These are phyloP conservation scores for Larimichthys polyactis DNA, from an alignment of 2,113 vertebrate species.

Conservation along the genomic window DNA sequence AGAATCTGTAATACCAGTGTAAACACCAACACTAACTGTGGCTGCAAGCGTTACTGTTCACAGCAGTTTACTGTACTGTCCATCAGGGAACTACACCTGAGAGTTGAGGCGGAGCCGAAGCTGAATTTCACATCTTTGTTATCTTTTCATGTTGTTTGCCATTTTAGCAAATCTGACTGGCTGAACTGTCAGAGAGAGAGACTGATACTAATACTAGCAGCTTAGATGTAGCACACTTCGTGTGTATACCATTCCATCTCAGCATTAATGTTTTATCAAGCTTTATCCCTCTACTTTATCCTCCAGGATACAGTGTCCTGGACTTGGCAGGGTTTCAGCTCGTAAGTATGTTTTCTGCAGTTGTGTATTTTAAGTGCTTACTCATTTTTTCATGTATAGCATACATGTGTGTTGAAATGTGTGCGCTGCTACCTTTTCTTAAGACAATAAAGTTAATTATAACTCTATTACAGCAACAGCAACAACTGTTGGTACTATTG, in stretches of 20 bases:
- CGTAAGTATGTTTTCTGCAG: slow-evolving; percentile 84
- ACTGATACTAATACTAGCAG: too few relatives aligned
- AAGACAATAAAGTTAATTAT: neutral
- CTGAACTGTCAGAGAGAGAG: neutral
- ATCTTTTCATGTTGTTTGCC: neutral
- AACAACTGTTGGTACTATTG: neutral
- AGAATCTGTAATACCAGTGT: too few relatives aligned
- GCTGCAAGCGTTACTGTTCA: too few relatives aligned
- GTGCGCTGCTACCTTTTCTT: neutral
- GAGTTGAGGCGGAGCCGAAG: too few relatives aligned
- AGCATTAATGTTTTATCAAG: neutral
- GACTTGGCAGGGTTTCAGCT: slow-evolving; percentile 96
- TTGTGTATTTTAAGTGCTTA: neutral
- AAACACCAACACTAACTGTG: too few relatives aligned
- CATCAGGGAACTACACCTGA: too few relatives aligned
- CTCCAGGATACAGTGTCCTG: slow-evolving; percentile 95
- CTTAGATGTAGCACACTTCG: neutral
- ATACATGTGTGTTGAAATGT: neutral
- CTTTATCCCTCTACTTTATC: neutral
- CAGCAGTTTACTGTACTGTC: too few relatives aligned
- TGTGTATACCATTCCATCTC: neutral
- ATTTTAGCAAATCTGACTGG: too few relatives aligned
- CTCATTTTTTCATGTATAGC: neutral
- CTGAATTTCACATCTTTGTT: neutral
- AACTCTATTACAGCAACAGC: neutral